Evolutionary conservation across 2,888 invertebrate genomes (phyloP), one percentile per base, ranked within the genome.

Genomic region (Drosophila siamana): DNA sequence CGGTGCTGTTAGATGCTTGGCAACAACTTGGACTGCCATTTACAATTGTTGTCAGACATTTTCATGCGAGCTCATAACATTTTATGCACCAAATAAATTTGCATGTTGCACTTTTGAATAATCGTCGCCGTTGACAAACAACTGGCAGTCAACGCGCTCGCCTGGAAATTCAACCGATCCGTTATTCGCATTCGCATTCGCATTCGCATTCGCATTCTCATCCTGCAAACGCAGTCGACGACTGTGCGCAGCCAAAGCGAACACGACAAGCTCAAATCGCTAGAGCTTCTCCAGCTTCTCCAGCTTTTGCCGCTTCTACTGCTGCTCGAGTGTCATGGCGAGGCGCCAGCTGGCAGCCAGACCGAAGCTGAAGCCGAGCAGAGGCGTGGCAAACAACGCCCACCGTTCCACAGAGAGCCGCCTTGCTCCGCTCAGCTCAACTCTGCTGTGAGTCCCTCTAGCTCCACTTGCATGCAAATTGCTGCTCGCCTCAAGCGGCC

Each of bases 31-130:
- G 41, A 22, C 68, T 76, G 78, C 71, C 85, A 72, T 65, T 70
- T 74, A 55, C 78, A 80, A 86, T 86, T 84, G 81, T 85, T 85
- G 84, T 83, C 89, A 71, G 85, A 84, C 83, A 84, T 84, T 88
- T 88, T 88, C 83, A 85, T 85, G 86, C 70, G 86, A 87, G 83
- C 83, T 87, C 88, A 85, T 85, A 85, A 85, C 86, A 85, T 87
- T 87, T 85, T 85, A 85, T 85, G 84, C 72, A 71, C 71, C 67
- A 89, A 87, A 89, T 85, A 85, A 85, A 85, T 85, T 85, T 88
- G 89, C 89, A 85, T 87, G 89, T 85, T 85, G 84, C 84, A 85
- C 83, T 83, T 85, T 85, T 85, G 84, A 85, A 85, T 85, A 85
- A 85, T 85, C 88, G 89, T 79, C 66, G 75, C 69, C 79, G 86